A percentile compares a stretch with the other conserved stretches of the same genome.
These are phyloP conservation scores for Micrastur ruficollis DNA, from an alignment of 2,797 vertebrate genomes.

Conservation along the genomic window DNA sequence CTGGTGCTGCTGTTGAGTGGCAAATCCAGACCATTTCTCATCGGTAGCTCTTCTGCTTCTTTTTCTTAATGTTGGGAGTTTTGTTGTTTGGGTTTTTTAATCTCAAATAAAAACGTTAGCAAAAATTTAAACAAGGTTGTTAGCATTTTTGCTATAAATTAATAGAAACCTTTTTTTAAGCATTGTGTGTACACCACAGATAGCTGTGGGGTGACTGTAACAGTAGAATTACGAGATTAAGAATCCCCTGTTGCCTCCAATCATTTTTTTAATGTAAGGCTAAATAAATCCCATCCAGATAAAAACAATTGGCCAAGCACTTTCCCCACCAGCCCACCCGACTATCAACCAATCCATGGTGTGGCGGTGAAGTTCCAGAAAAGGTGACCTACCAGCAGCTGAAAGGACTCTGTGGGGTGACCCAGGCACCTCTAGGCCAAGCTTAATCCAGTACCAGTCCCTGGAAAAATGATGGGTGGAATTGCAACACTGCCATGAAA, in stretches of 20 bases:
- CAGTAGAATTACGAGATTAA: background rate
- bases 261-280: background rate
- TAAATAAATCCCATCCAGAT: background rate
- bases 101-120: conserved; percentile 65
- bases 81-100: conserved; percentile 70
- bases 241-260: background rate
- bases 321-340: background rate
- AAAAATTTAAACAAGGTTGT: conserved; percentile 53
- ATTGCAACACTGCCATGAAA: accelerated
- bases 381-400: background rate
- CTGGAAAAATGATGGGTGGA: background rate
- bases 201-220: background rate
- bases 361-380: background rate
- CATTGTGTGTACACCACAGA: background rate
- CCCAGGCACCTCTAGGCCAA: background rate
- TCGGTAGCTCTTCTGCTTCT: conserved; percentile 49
- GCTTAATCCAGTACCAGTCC: background rate
- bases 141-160: conserved; percentile 54
- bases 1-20: conserved; percentile 24
- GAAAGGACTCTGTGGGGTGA: background rate
- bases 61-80: conserved; percentile 66
- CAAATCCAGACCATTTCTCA: conserved; percentile 39
- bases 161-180: background rate
- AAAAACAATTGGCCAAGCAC: background rate
- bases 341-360: accelerated